Conservation (phyloP, 2,888 invertebrate species). For the Drosophila ezoana region DNA sequence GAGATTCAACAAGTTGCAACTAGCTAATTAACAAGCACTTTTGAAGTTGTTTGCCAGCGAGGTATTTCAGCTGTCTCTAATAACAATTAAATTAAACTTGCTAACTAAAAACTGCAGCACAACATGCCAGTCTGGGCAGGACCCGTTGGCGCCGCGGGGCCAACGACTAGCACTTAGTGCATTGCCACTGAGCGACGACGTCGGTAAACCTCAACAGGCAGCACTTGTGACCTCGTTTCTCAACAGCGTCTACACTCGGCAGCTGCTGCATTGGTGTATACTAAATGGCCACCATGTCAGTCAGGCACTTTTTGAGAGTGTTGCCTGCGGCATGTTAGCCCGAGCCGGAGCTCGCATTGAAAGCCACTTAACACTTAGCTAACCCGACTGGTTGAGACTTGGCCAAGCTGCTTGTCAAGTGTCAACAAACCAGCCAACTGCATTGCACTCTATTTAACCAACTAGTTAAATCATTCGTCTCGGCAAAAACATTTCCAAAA, state of each 20-base stretch:
- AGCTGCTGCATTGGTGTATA: constrained; percentile 19
- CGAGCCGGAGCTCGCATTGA: constrained; percentile 12
- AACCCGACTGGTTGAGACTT: constrained; percentile 21
- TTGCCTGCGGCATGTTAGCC: constrained; percentile 21
- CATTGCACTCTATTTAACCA: constrained; percentile 24
- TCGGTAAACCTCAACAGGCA: constrained; percentile 48
- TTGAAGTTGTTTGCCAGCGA: constrained; percentile 35
- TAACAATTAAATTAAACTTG: constrained; percentile 73
- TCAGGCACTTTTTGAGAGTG: constrained; percentile 23
- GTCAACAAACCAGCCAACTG: constrained; percentile 18
- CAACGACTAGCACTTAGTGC: constrained; percentile 40
- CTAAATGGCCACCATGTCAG: constrained; percentile 47
- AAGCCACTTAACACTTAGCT: constrained; percentile 46
- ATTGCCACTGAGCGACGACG: constrained; percentile 23
- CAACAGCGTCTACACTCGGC: constrained; percentile 8
- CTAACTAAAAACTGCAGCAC: constrained; percentile 57
- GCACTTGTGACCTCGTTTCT: constrained; percentile 46
- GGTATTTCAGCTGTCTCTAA: constrained; percentile 57
- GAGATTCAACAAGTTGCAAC: constrained; percentile 51
- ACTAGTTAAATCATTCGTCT: constrained; percentile 14
- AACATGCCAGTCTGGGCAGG: constrained; percentile 37
- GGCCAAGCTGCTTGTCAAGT: constrained; percentile 27
- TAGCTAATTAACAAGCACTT: constrained; percentile 71
- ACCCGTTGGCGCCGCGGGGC: constrained; percentile 21
- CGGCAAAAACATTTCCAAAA: not conserved